These are phyloP conservation scores for Piprites chloris DNA, from an alignment of 2,113 vertebrate genomes.

Conservation along the genomic window DNA sequence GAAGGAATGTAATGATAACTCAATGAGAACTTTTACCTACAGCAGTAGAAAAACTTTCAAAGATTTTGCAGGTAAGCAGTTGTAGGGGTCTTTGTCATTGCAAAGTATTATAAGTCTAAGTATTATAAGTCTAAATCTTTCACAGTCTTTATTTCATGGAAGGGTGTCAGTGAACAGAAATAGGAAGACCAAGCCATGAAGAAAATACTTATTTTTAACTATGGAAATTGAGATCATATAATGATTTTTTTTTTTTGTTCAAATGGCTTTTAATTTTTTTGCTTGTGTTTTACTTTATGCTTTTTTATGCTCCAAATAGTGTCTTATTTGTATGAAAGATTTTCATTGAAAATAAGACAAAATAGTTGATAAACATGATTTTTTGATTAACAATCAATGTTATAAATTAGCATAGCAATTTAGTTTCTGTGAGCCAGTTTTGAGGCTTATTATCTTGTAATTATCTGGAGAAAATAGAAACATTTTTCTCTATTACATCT, in stretches of 20 bases:
- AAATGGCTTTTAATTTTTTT: not conserved
- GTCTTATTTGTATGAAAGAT: not conserved
- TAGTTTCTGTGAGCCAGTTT: not conserved
- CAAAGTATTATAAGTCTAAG: not conserved
- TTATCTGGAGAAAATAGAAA: not conserved
- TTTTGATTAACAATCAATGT: not conserved
- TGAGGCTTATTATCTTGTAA: not conserved
- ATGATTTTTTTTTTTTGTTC: not conserved
- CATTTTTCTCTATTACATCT: not conserved
- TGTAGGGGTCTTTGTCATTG: not conserved
- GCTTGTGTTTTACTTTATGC: not conserved
- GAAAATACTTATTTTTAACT: not conserved
- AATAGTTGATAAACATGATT: not conserved
- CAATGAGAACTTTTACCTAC: conserved; percentile 89
- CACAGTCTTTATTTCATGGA: accelerated
- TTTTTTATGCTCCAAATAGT: not conserved
- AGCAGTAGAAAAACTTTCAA: conserved; percentile 84
- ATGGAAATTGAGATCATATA: not conserved
- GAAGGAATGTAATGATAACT: conserved; percentile 87
- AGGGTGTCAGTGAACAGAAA: not conserved
- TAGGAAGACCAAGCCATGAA: not conserved
- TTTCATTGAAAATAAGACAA: not conserved
- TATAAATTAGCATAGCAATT: not conserved
- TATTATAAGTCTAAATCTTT: not conserved
- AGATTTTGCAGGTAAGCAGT: conserved; percentile 80